Conservation (phyloP, 2,797 vertebrate species). For the Melanogrammus aeglefinus region DNA sequence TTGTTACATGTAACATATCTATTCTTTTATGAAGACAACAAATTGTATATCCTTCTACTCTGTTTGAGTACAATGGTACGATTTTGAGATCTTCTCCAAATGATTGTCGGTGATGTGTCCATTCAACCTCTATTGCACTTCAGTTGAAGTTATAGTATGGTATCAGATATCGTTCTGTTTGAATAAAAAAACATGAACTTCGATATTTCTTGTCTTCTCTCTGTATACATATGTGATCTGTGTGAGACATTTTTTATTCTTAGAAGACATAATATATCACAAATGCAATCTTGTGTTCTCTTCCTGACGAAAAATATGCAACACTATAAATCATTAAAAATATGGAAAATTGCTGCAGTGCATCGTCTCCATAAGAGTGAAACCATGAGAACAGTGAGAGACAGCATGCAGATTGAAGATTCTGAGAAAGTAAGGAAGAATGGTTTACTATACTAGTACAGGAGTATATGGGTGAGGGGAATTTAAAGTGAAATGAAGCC, state of each 20-base stretch:
- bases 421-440: neutral
- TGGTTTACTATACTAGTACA: neutral
- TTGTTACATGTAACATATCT: constrained; percentile 5
- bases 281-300: neutral
- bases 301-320: neutral
- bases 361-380: neutral
- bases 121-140: constrained; percentile 9
- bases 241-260: neutral
- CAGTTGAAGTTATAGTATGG: neutral
- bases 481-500: too few relatives aligned
- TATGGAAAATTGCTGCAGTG: neutral
- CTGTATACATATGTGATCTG: too few relatives aligned
- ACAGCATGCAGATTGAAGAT: neutral
- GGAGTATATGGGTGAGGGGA: neutral
- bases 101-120: constrained; percentile 18
- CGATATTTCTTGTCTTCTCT: neutral
- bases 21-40: constrained; percentile 11
- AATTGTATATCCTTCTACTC: constrained; percentile 17
- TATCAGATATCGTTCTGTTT: neutral
- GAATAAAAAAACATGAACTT: constrained; percentile 9
- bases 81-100: constrained; percentile 6
- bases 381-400: neutral
- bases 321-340: neutral
- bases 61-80: constrained; percentile 15
- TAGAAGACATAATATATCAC: neutral